phyloP scores from a whole-genome alignment of 2,888 invertebrate genomes.

The Platycheirus rosarum region DNA sequence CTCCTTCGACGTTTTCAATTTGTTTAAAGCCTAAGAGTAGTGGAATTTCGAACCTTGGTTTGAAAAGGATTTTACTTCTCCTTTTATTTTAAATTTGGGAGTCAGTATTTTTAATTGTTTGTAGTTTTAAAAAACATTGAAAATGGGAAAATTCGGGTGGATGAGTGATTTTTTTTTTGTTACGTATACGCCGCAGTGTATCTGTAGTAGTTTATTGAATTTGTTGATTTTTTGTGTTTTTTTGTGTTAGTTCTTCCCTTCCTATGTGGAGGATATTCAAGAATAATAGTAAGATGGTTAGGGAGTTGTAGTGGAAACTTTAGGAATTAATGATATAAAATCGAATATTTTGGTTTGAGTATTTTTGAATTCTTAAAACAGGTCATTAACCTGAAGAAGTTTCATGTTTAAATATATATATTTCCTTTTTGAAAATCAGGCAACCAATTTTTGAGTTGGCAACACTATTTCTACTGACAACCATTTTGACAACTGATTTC shows the following conservation, averaged over 20 bases:
- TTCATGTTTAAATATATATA: too few species aligned
- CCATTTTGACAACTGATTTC: too few species aligned
- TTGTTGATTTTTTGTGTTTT: not conserved
- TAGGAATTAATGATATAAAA: too few species aligned
- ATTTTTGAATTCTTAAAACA: not conserved
- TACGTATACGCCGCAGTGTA: conserved; percentile 48
- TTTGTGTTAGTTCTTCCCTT: too few species aligned
- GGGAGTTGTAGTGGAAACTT: not conserved
- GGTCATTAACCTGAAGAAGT: too few species aligned
- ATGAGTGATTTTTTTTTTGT: conserved; percentile 5
- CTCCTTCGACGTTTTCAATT: conserved; percentile 41
- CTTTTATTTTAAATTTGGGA: conserved; percentile 6
- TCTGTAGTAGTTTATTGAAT: not conserved
- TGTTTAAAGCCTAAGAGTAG: conserved; percentile 46
- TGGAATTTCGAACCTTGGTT: conserved; percentile 17
- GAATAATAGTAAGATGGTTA: not conserved
- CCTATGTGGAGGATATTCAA: not conserved
- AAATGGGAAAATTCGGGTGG: not conserved
- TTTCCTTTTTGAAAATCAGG: too few species aligned
- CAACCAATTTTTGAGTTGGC: too few species aligned
- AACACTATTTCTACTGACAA: too few species aligned
- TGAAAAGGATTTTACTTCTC: conserved; percentile 34
- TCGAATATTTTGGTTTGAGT: not conserved
- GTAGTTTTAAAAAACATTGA: not conserved
- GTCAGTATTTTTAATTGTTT: conserved; percentile 17